phyloP scores from a whole-genome alignment of 2,888 invertebrate species.

The Macrosoma leucophasiata region DNA sequence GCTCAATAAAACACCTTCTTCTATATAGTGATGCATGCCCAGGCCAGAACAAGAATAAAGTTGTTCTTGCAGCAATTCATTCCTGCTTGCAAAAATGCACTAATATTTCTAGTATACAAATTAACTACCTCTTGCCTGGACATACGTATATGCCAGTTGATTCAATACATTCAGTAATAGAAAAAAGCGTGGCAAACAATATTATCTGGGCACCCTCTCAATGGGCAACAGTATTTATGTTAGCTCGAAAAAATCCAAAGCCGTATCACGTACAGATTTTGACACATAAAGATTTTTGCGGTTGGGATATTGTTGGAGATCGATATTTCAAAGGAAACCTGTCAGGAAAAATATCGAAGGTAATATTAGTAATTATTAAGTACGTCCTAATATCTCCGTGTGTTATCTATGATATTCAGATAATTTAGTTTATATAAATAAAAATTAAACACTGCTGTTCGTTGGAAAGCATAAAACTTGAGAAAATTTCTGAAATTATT shows the following conservation, averaged over 20 bases:
- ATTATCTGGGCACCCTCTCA: constrained; percentile 8
- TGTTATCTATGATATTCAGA: too few relatives aligned
- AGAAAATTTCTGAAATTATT: too few relatives aligned
- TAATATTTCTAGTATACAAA: constrained; percentile 2
- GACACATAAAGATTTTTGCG: constrained; percentile 1
- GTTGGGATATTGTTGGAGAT: not conserved
- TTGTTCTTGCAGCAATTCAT: constrained; percentile 23
- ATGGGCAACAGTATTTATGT: constrained; percentile 3
- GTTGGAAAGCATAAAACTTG: too few relatives aligned
- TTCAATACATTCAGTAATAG: constrained; percentile 3
- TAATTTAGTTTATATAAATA: too few relatives aligned
- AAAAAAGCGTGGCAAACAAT: constrained; percentile 1
- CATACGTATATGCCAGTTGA: constrained; percentile 10
- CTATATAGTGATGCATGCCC: constrained; percentile 25
- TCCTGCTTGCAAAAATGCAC: constrained; percentile 1
- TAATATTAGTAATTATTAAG: too few relatives aligned
- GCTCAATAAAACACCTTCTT: too few relatives aligned
- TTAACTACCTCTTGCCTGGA: constrained; percentile 8
- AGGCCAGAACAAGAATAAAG: constrained; percentile 32
- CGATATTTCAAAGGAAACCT: not conserved
- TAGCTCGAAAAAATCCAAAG: constrained; percentile 2
- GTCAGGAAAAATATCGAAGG: too few relatives aligned
- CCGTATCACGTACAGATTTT: constrained; percentile 1
- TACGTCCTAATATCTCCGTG: too few relatives aligned
- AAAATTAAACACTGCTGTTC: too few relatives aligned